Evolutionary conservation across 2,888 invertebrate species (phyloP).

Genomic region (Tuberolachnus salignus): DNA sequence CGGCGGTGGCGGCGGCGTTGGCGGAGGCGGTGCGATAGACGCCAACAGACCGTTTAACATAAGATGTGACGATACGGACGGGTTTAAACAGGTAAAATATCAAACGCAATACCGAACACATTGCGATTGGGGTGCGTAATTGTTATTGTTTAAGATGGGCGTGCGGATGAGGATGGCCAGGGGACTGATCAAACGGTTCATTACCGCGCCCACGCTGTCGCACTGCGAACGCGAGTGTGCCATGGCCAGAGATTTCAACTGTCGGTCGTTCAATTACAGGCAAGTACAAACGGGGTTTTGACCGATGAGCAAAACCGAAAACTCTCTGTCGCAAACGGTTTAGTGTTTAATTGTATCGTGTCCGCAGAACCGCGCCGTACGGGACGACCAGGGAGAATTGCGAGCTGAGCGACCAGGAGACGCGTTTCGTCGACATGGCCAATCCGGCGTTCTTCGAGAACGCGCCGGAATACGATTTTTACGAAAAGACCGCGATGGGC

Average conservation of each 20-base stretch:
- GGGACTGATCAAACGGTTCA: slow-evolving; percentile 76
- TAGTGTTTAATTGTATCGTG: not conserved
- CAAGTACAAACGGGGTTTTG: slow-evolving; percentile 61
- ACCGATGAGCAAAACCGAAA: too few species aligned
- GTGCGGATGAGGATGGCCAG: slow-evolving; percentile 78
- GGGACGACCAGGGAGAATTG: slow-evolving; percentile 79
- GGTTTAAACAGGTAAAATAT: slow-evolving; percentile 71
- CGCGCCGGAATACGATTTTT: slow-evolving; percentile 80
- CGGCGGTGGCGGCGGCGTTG: slow-evolving; percentile 56
- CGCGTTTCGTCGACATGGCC: slow-evolving; percentile 80
- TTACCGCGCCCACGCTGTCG: slow-evolving; percentile 75
- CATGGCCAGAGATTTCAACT: slow-evolving; percentile 81
- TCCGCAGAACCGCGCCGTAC: slow-evolving; percentile 66
- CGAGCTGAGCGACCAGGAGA: slow-evolving; percentile 86
- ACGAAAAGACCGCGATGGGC: slow-evolving; percentile 72
- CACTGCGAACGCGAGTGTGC: slow-evolving; percentile 86
- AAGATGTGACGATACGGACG: slow-evolving; percentile 80
- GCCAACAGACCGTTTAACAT: slow-evolving; percentile 62
- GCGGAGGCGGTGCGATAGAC: slow-evolving; percentile 58
- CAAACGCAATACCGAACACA: not conserved
- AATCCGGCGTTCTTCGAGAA: slow-evolving; percentile 86
- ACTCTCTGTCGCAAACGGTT: not conserved
- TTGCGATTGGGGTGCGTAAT: too few species aligned
- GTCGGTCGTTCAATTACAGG: slow-evolving; percentile 87
- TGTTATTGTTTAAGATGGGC: slow-evolving; percentile 67